Base-by-base conservation (phyloP, 2,888 invertebrate genomes). In the Chydorus sphaericus region DNA sequence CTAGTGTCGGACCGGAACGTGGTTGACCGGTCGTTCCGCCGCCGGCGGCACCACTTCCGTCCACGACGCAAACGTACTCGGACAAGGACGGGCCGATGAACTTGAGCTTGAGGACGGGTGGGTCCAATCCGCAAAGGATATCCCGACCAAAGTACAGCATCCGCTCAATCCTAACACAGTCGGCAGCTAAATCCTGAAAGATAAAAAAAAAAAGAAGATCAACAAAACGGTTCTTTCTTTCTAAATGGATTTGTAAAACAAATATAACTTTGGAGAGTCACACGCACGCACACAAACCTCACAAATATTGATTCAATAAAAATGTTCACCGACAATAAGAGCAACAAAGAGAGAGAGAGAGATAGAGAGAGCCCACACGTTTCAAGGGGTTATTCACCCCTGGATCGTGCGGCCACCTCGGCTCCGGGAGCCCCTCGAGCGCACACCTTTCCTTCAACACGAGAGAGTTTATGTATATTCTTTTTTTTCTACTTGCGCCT, bases 101-200 rank as follows among this genome's bases (percentile, higher is more conserved):
- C 66, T 80, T 79, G 62, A 84, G 73, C 62, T 83, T 80, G 61
- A 91, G 72, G 60, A 89, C 85, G 0, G 88, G 86, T n/a, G 86
- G 85, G 65, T 88, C 85, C 62, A 88, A 78, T 18, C 89, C 89
- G 67, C 88, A 89, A 56, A 88, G 77, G 73, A 79, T 88, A 69
- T 83, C 84, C 31, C 85, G 85, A 58, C 83, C 83, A 71, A 89
- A 88, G 73, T 85, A 83, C 51, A 83, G 75, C 60, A 90, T 74
- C 66, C 82, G 83, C 63, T 79, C 75, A 56, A 85, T 77, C 60
- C 90, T 75, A 57, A 85, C 71, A 61, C 80, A 78, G 68, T 83
- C 81, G 65, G 83, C 81, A 3, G 84, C 83, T 57, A 79, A 70
- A 68, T 86, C 86, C 77, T 78, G 67, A 29, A 69, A 64, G 18